Evolutionary conservation across 2,888 invertebrate species (phyloP), one percentile per base, ranked within the genome.

Genomic region (Yponomeuta sedellus): DNA sequence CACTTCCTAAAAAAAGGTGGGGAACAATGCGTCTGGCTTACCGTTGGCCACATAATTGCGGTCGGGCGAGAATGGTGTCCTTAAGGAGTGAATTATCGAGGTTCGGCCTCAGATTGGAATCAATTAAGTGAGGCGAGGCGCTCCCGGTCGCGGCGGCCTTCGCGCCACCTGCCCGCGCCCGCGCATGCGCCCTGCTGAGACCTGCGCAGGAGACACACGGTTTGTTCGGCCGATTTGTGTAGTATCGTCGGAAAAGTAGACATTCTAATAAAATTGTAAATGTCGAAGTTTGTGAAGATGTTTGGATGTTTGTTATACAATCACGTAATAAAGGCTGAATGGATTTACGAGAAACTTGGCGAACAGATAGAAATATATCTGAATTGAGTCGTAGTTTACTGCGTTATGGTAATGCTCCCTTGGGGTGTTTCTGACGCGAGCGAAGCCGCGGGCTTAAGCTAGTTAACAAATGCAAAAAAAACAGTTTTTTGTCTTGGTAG

Each of bases 91-190:
- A 82, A 83, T 85, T 85, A 86, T 83, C 80, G 79, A 73, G 77
- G 73, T 77, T 77, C 80, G 76, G 81, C 77, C 78, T 80, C 82
- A 83, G 88, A 88, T 88, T 87, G 87, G 83, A 87, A 89, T 88
- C 87, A 88, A 88, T 88, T 88, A 88, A 84, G 80, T 79, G 81
- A 77, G 81, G 81, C 83, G 81, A 80, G 77, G 81, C 81, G 81
- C 82, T 85, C 82, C 83, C 80, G 81, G 77, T 81, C 77, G 78
- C 74, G 20, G 73, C 80, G 83, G 81, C 86, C 87, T 88, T 85
- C 85, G 80, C 76, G 77, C 81, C 88, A 88, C 86, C 88, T 88
- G 88, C 86, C 79, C 71, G 75, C 69, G 28, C 57, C 59, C 57
- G 52, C 57, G 64, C 66, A 57, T n/a, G 19, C 66, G 68, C 61